Evolutionary conservation across 1,140 invertebrate species (phyloP), one percentile per base, ranked within the genome.

Genomic region (Plutomurus gul): DNA sequence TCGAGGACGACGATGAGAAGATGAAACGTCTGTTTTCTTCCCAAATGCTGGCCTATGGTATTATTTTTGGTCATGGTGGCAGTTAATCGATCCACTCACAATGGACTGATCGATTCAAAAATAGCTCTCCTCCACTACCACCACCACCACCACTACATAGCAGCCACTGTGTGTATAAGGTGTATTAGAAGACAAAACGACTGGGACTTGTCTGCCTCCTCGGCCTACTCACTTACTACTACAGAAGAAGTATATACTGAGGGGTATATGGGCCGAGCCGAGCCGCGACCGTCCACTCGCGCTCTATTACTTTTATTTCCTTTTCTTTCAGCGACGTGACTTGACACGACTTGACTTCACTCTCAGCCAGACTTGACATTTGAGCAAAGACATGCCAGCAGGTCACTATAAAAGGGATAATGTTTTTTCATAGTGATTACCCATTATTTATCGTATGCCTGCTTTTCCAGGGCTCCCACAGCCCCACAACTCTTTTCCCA

Each of bases 51-150:
- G 7, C 25, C 6, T 18, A 22, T 13, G 13, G 20, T 51, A 65
- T 65, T 65, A 33, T 33, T 33, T 27, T 16, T 33, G 13, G 4
- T 25, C 56, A 75, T 27, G 46, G n/a, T 20, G 46, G 22, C 43
- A 47, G 46, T n/a, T 51, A 75, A 75, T 51, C 46, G 43, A 75
- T 51, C 43, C 16, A 75, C 25, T 75, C 22, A 30, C 40, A 49
- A 73, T 73, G 71, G 71, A 18, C 22, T 47, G 30, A 75, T 75
- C 43, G 43, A 75, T 49, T 20, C 73, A 75, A 30, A 65, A 33
- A 33, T 18, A 65, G 27, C 56, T 65, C 10, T 30, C 13, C 51
- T 13, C 39, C 39, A 43, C n/a, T 43, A 43, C n/a, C n/a, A n/a
- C n/a, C n/a, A n/a, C n/a, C n/a, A n/a, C n/a, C n/a, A n/a, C 11